Percentiles rank a stretch among this genome's conserved stretches.
Evolutionary conservation across 2,797 vertebrate species (phyloP).

Genomic region (Sardinella longiceps): DNA sequence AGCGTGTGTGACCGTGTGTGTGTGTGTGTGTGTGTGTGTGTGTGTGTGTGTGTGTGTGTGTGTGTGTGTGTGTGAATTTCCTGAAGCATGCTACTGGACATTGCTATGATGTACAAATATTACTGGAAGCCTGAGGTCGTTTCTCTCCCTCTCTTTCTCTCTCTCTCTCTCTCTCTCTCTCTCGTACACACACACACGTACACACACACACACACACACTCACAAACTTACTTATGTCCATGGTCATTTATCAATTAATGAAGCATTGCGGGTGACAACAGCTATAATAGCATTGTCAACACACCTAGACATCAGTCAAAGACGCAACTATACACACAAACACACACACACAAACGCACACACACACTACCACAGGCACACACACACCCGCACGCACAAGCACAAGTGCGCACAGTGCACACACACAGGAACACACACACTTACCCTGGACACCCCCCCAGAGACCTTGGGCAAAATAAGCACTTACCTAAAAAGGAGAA

Average conservation of each 20-base stretch:
- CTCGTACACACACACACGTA: not conserved
- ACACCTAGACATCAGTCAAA: constrained; percentile 14
- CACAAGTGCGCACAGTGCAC: not conserved
- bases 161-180: not conserved
- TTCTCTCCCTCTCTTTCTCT: not conserved
- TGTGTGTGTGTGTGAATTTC: not conserved
- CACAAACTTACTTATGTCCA: not conserved
- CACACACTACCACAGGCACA: constrained; percentile 14
- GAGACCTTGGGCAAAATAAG: not conserved
- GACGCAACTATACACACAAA: not conserved
- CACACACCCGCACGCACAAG: constrained; percentile 1
- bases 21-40: constrained; percentile 8
- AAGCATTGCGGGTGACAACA: not conserved
- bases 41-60: not conserved
- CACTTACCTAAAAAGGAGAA: not conserved
- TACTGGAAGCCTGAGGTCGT: not conserved
- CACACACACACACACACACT: constrained; percentile 6
- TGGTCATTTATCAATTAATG: constrained; percentile 18
- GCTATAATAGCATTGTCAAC: constrained; percentile 13
- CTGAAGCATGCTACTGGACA: constrained; percentile 2
- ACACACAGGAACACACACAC: not conserved
- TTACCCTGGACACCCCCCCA: not conserved
- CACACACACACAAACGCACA: not conserved
- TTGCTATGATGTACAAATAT: constrained; percentile 1
- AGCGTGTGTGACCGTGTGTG: not conserved